Conservation (phyloP, 2,888 invertebrate genomes). For the Prenolepis imparis region DNA sequence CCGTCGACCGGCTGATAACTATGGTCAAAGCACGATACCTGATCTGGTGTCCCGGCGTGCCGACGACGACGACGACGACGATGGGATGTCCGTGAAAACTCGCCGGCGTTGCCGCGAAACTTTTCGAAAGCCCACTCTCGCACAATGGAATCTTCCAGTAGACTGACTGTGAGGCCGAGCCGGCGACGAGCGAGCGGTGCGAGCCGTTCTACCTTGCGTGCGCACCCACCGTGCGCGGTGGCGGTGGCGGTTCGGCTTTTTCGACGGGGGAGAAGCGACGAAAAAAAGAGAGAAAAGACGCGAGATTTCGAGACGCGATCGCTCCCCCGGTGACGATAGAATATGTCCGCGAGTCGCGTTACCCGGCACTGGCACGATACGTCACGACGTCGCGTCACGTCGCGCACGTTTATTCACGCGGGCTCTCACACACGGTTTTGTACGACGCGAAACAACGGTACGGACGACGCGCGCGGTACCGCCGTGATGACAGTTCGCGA, state of each 20-base stretch:
- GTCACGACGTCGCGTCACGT: conserved; percentile 38
- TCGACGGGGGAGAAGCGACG: conserved; percentile 46
- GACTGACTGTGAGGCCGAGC: conserved; percentile 80
- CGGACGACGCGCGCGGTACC: conserved; percentile 76
- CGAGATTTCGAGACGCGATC: conserved; percentile 13
- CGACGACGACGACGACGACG: conserved; percentile 47
- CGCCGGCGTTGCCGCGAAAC: conserved; percentile 73
- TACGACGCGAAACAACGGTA: conserved; percentile 41
- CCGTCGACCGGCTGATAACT: conserved; percentile 14
- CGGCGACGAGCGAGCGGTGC: conserved; percentile 66
- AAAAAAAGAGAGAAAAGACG: background rate
- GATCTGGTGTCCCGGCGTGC: conserved; percentile 23
- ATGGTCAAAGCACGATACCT: conserved; percentile 22
- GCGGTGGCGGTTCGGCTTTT: conserved; percentile 64
- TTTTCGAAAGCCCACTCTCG: conserved; percentile 83
- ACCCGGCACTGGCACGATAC: conserved; percentile 17
- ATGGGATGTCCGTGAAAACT: conserved; percentile 66
- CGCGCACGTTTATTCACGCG: background rate
- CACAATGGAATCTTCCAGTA: conserved; percentile 86
- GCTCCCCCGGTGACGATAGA: background rate
- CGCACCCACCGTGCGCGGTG: conserved; percentile 80
- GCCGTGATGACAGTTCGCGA: conserved; percentile 82
- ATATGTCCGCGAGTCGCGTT: background rate
- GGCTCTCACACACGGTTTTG: too few species aligned
- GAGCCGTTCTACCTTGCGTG: conserved; percentile 84